Base-by-base conservation (phyloP, 2,797 vertebrate genomes). In the Lindbergichthys nudifrons region DNA sequence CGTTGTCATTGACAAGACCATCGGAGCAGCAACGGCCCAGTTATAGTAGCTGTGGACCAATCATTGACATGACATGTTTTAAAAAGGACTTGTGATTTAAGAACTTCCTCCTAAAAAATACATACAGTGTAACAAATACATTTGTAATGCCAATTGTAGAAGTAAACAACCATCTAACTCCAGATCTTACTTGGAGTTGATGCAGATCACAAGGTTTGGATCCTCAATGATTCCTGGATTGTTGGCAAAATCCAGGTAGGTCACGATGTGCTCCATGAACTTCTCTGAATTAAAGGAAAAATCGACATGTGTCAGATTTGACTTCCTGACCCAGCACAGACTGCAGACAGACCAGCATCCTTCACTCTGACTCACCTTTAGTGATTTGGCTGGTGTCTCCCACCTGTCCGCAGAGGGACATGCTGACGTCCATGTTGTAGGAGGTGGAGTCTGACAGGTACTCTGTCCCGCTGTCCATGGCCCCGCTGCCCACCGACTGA, bases 1-100 rank as follows among this genome's bases (percentile, higher is more conserved):
- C 36, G 96, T 93, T 65, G 97, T 96, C 91, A 97, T 93, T 36
- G 96, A 98, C 72, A 99, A 91, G 63, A 99, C 81, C 93, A 99
- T 97, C 5, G 98, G 98, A 71, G 96, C 97, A 71, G 98, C 98
- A 56, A 97, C 97, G 39, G 96, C 96, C 98, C 98, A 99, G 92
- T 95, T 99, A 73, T 99, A 99, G 84, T 97, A 97, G 76, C 98
- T 99, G 82, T 45, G 42, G 6, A 75, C 14, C n/a, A 54, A 48
- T 57, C 41, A 53, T 1, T 2, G 7, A 59, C 1, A 64, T 47
- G 46, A 69, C 21, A 8, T 2, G 2, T 26, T 26, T 54, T 39
- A 30, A 14, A 26, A 43, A 26, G 26, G 26, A 26, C 26, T 21
- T 21, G 21, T 15, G 3, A 54, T 8, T 10, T 1, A 52, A 47